Conservation (phyloP, 1,140 invertebrate species). For the Calosoma granatense region DNA sequence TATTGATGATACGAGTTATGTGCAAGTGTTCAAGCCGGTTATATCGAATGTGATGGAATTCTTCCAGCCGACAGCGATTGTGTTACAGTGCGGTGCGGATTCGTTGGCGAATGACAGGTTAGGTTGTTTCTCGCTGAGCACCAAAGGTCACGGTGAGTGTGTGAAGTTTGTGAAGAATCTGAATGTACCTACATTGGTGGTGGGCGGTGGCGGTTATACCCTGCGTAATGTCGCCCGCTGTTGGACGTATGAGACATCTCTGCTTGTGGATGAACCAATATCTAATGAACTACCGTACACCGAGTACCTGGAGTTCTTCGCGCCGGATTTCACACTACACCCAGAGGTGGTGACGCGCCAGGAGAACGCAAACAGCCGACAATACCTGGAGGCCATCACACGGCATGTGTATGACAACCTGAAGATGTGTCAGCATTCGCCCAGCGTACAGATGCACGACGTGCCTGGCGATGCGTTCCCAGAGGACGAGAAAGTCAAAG, state of each 20-base stretch:
- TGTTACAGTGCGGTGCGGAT: slow-evolving; percentile 97
- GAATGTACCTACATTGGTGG: slow-evolving; percentile 86
- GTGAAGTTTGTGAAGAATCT: slow-evolving; percentile 93
- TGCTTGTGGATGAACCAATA: slow-evolving; percentile 84
- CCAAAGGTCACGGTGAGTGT: slow-evolving; percentile 91
- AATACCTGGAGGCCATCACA: slow-evolving; percentile 60
- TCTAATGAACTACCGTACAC: slow-evolving; percentile 87
- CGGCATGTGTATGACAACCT: slow-evolving; percentile 73
- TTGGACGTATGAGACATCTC: slow-evolving; percentile 98
- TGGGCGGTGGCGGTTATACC: slow-evolving; percentile 97
- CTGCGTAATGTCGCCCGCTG: slow-evolving; percentile 94
- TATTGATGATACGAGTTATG: slow-evolving; percentile 90
- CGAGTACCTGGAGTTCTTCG: slow-evolving; percentile 93
- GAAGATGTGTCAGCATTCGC: slow-evolving; percentile 81
- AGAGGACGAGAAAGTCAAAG: slow-evolving; percentile 56
- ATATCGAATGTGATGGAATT: slow-evolving; percentile 94
- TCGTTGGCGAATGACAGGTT: slow-evolving; percentile 90
- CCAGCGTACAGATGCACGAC: slow-evolving; percentile 88
- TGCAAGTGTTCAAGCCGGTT: slow-evolving; percentile 87
- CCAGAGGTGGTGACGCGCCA: slow-evolving; percentile 74
- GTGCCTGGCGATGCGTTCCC: slow-evolving; percentile 67
- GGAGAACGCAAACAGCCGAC: slow-evolving; percentile 88
- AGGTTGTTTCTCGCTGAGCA: slow-evolving; percentile 81
- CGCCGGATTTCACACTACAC: slow-evolving; percentile 88
- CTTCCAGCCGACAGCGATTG: slow-evolving; percentile 93